Conservation (phyloP, 2,797 vertebrate species). For the Podarcis siculus region DNA sequence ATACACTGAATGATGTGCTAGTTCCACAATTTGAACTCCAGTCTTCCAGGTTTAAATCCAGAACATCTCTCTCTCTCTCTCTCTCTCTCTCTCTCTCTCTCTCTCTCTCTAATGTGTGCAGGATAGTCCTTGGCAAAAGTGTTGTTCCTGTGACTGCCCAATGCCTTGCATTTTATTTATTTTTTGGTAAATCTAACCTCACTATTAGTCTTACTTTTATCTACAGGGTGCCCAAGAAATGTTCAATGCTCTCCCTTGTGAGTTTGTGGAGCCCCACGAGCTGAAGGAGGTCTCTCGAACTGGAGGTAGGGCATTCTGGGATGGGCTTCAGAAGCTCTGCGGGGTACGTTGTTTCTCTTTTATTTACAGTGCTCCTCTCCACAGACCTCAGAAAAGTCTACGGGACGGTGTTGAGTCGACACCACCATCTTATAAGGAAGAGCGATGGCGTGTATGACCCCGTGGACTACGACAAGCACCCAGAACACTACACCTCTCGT, state of each 20-base stretch:
- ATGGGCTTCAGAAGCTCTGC: not conserved
- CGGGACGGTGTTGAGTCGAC: constrained; percentile 93
- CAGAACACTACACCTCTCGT: constrained; percentile 91
- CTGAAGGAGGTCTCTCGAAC: constrained; percentile 89
- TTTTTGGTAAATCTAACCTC: not conserved
- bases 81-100: no score
- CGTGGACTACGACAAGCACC: constrained; percentile 90
- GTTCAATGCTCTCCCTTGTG: constrained; percentile 93
- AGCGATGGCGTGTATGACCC: constrained; percentile 90
- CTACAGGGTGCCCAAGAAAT: constrained; percentile 94
- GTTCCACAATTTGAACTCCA: not conserved
- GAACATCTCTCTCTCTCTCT: no score
- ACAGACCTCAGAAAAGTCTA: constrained; percentile 93
- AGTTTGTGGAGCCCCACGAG: constrained; percentile 95
- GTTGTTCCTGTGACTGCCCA: not conserved
- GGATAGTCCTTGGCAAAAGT: not conserved
- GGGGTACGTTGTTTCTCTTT: not conserved
- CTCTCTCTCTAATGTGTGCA: no score
- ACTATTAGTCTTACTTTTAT: constrained; percentile 26
- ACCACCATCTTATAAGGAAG: constrained; percentile 94
- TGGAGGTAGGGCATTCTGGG: constrained; percentile 80
- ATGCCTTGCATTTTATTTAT: not conserved
- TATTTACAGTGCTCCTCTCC: constrained; percentile 24
- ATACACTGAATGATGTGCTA: not conserved
- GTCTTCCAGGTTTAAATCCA: not conserved